Evolutionary conservation across 2,113 vertebrate species (phyloP).

Genomic region (Bolborhynchus lineola): DNA sequence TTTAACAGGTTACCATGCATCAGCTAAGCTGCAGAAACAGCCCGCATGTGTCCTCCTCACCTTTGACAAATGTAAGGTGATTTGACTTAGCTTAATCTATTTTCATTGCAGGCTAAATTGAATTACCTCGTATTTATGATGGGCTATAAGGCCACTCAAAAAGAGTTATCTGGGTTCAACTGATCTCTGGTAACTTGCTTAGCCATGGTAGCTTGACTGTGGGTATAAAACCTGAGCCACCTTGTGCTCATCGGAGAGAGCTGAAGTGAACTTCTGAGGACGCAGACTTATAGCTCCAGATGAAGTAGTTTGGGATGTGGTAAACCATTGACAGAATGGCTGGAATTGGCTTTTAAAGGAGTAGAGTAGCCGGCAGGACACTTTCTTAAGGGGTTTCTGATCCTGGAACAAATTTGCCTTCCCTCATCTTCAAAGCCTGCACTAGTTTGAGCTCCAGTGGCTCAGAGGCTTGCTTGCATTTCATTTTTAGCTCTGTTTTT

Average conservation of each 20-base stretch:
- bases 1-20: constrained; percentile 24
- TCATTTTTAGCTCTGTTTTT: not conserved
- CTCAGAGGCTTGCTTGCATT: not conserved
- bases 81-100: constrained; percentile 66
- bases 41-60: constrained; percentile 6
- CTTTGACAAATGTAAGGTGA: constrained; percentile 63
- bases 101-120: constrained; percentile 64
- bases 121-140: constrained; percentile 65
- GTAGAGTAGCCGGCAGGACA: not conserved
- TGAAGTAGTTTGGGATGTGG: constrained; percentile 26
- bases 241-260: not conserved
- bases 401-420: not conserved
- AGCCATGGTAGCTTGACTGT: not conserved
- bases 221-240: constrained; percentile 22
- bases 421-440: not conserved
- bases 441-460: not conserved
- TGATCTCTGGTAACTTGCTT: constrained; percentile 56
- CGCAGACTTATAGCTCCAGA: not conserved
- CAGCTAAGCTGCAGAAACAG: constrained; percentile 32
- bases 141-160: constrained; percentile 48
- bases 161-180: constrained; percentile 42
- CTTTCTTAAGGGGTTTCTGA: not conserved
- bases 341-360: constrained; percentile 30
- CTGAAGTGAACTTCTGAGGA: not conserved
- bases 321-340: not conserved